Evolutionary conservation across 2,888 invertebrate species (phyloP).

Genomic region (Patella ulyssiponensis): DNA sequence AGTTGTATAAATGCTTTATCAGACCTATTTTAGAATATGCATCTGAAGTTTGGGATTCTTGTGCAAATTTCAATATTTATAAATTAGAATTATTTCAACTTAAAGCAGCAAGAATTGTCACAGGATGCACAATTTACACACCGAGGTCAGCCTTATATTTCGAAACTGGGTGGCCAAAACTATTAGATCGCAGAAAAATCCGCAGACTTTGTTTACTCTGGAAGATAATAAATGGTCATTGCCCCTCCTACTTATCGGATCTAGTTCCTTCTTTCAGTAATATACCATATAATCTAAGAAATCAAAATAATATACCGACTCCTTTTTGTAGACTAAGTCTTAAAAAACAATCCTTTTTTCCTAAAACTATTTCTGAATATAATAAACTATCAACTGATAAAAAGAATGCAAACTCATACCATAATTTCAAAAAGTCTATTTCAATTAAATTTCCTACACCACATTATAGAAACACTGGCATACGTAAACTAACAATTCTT

Average conservation of each 20-base stretch:
- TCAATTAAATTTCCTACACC: too few species aligned
- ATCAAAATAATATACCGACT: too few species aligned
- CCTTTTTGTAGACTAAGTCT: too few species aligned
- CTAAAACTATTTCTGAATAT: too few species aligned
- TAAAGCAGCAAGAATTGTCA: background rate
- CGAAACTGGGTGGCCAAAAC: constrained; percentile 1
- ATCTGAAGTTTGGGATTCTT: background rate
- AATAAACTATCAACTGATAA: too few species aligned
- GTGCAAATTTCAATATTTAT: background rate
- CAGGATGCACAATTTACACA: background rate
- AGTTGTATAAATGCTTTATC: background rate
- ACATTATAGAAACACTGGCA: too few species aligned
- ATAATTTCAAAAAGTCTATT: too few species aligned
- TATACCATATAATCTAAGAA: too few species aligned
- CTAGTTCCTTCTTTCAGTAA: constrained; percentile 1
- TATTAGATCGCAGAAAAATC: background rate
- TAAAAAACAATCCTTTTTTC: too few species aligned
- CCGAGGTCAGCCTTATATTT: background rate
- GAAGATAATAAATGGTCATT: constrained; percentile 1
- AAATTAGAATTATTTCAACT: background rate
- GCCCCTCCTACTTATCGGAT: background rate
- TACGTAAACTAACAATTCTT: too few species aligned
- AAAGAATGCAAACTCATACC: too few species aligned
- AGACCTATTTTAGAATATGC: background rate
- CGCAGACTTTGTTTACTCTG: background rate